Conservation (phyloP, 2,888 invertebrate genomes). For the Icerya purchasi region DNA sequence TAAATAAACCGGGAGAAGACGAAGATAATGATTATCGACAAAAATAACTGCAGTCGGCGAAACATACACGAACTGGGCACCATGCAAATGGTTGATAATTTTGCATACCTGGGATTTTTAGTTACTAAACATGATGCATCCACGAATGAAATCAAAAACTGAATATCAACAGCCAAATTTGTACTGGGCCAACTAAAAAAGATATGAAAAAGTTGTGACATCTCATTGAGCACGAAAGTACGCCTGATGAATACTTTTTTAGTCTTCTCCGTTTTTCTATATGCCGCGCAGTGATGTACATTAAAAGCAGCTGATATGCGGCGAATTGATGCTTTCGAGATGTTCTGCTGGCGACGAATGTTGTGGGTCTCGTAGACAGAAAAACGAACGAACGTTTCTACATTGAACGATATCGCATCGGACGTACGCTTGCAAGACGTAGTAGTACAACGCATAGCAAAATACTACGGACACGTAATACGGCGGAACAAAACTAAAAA, state of each 20-base stretch:
- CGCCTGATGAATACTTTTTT: background rate
- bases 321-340: background rate
- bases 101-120: background rate
- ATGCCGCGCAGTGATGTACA: background rate
- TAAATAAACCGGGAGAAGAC: background rate
- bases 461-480: background rate
- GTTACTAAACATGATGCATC: background rate
- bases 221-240: background rate
- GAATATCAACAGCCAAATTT: background rate
- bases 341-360: background rate
- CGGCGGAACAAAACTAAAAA: background rate
- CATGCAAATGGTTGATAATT: background rate
- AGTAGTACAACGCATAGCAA: background rate
- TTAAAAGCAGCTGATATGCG: background rate
- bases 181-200: background rate
- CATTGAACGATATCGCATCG: background rate
- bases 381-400: background rate
- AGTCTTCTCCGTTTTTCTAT: background rate
- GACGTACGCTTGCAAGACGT: background rate
- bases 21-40: background rate
- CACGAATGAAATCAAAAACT: background rate
- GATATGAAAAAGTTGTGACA: background rate
- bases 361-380: background rate
- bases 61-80: background rate
- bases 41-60: background rate